phyloP scores from a whole-genome alignment of 1,140 invertebrate species.

The Centruroides sculpturatus region DNA sequence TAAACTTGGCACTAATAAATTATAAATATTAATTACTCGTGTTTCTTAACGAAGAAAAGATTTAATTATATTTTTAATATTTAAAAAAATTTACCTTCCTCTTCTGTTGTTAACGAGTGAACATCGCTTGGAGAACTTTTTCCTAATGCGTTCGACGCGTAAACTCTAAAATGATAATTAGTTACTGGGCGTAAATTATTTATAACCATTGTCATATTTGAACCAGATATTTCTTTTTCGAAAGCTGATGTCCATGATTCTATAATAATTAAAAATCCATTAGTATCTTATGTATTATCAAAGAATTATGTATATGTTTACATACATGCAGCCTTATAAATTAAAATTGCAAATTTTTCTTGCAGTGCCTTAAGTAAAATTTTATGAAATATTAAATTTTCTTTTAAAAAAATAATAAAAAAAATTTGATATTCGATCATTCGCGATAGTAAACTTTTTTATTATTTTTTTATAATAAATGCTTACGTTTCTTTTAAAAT shows the following conservation, averaged over 20 bases:
- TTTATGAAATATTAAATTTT: no score
- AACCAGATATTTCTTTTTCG: conserved; percentile 8
- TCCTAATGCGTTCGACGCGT: conserved; percentile 87
- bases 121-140: conserved; percentile 76
- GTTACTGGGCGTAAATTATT: conserved; percentile 59
- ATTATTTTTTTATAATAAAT: background rate
- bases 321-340: no score
- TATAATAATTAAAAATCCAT: background rate
- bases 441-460: no score
- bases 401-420: no score
- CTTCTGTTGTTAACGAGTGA: conserved; percentile 81
- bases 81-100: conserved; percentile 49
- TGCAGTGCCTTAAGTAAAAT: no score
- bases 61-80: background rate
- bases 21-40: background rate
- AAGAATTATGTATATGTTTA: no score
- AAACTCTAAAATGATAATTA: conserved; percentile 78
- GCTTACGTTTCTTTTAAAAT: background rate
- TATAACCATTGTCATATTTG: conserved; percentile 42
- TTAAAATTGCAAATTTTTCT: no score
- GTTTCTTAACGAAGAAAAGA: background rate
- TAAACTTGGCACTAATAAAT: conserved; percentile 25
- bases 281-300: no score
- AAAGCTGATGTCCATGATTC: conserved; percentile 2
- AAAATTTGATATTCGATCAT: no score